These are phyloP conservation scores for Xyliphius kryptos DNA, from an alignment of 2,113 vertebrate species.

Conservation along the genomic window DNA sequence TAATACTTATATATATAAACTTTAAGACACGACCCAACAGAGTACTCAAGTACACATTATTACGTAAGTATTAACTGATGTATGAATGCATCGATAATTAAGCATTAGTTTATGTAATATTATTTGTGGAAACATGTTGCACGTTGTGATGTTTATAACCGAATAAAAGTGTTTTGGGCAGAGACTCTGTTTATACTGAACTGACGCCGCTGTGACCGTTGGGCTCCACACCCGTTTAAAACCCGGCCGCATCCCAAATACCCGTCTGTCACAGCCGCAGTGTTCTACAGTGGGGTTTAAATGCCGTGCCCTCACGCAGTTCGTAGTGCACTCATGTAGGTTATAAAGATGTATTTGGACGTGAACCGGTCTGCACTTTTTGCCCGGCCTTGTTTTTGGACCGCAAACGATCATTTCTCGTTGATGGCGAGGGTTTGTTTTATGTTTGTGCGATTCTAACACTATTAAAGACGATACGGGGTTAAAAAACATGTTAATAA, in stretches of 20 bases:
- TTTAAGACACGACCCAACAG: no score
- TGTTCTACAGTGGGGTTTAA: neutral
- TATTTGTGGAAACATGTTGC: no score
- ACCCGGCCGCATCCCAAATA: neutral
- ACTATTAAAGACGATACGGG: no score
- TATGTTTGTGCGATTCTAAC: neutral
- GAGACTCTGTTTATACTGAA: no score
- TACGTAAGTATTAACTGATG: no score
- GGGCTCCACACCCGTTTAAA: conserved; percentile 13
- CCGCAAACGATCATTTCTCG: neutral
- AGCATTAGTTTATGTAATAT: no score
- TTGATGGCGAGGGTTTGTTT: neutral
- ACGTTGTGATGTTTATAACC: no score
- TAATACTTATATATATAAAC: no score
- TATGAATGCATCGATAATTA: no score
- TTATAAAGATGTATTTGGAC: neutral
- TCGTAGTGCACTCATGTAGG: neutral
- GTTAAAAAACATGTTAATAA: neutral
- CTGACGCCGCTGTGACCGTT: no score
- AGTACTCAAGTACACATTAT: no score
- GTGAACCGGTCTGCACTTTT: conserved; percentile 1
- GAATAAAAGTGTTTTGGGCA: no score
- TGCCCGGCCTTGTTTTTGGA: conserved; percentile 37
- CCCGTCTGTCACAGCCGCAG: neutral
- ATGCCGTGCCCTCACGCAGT: neutral